These are phyloP conservation scores for Labroides dimidiatus DNA, from an alignment of 2,797 vertebrate species.

Conservation along the genomic window DNA sequence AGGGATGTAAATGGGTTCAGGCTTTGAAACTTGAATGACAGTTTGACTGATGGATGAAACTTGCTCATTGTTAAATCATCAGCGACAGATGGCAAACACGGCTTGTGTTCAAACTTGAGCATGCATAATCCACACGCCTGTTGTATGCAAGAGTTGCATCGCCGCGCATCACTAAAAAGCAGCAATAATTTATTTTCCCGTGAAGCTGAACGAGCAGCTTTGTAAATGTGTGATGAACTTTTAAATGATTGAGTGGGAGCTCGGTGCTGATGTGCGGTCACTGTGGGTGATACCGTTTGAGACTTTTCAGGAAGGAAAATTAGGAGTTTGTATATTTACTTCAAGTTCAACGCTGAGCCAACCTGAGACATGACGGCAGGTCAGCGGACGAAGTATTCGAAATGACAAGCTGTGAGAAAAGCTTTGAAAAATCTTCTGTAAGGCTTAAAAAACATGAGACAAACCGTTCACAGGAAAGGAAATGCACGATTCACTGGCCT, in stretches of 20 bases:
- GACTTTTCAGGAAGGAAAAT: neutral
- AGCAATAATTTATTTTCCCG: neutral
- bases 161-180: neutral
- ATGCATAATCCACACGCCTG: neutral
- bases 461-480: neutral
- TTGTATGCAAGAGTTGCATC: slow-evolving; percentile 10
- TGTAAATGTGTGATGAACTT: neutral
- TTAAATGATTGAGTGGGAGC: neutral
- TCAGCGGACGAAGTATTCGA: too few relatives aligned
- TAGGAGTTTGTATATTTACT: too few relatives aligned
- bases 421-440: too few relatives aligned
- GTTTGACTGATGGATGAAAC: slow-evolving; percentile 6
- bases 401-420: too few relatives aligned
- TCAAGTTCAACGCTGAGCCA: too few relatives aligned
- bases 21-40: slow-evolving; percentile 1
- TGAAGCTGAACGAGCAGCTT: neutral
- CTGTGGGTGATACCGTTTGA: neutral
- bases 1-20: neutral
- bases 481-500: neutral
- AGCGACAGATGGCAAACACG: neutral
- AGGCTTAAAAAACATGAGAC: neutral
- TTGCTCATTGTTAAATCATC: slow-evolving; percentile 6
- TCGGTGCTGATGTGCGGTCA: neutral
- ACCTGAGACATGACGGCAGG: too few relatives aligned
- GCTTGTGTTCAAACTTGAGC: neutral